Base-by-base conservation (phyloP, 2,888 invertebrate species). In the Deroplatys truncata region DNA sequence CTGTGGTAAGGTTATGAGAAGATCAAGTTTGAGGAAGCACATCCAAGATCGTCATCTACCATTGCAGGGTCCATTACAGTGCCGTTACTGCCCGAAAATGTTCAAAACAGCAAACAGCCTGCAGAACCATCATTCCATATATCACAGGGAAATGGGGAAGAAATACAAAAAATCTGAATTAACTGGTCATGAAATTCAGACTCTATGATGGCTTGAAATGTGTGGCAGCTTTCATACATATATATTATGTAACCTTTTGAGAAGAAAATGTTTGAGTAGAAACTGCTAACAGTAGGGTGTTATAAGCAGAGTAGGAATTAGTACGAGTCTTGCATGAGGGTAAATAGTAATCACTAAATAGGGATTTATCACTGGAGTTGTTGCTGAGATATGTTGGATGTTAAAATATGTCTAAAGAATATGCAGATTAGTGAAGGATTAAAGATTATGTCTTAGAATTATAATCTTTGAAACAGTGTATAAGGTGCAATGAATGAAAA, bases 1-100 rank as follows among this genome's bases (percentile, higher is more conserved):
- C 85, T 91, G 91, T 90, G 91, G 91, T 43, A 91, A 91, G 86
- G 85, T 90, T 85, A 90, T 91, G 89, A 87, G 91, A 86, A 90
- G 89, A 88, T 88, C 90, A 28, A 91, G 91, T 89, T 89, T 91
- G 43, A 89, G 89, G 84, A 90, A 91, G 84, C 91, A 91, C 88
- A 89, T 90, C 88, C 84, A 85, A 84, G 91, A 91, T 89, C 90
- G 90, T 10, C 91, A 91, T 87, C 84, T 84, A 29, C 90, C 91
- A 29, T 84, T 72, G 83, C 90, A 91, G 83, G 88, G 86, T 35
- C 88, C 89, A 84, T 25, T 88, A 28, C 82, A 84, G 56, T 90
- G 90, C 89, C 28, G 31, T 82, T 84, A 82, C 49, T 90, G 90
- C 84, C 28, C 85, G 20, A 89, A 88, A 88, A 82, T 87, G 88